Evolutionary conservation across 2,888 invertebrate species (phyloP).

Genomic region (Epinotia nisella): DNA sequence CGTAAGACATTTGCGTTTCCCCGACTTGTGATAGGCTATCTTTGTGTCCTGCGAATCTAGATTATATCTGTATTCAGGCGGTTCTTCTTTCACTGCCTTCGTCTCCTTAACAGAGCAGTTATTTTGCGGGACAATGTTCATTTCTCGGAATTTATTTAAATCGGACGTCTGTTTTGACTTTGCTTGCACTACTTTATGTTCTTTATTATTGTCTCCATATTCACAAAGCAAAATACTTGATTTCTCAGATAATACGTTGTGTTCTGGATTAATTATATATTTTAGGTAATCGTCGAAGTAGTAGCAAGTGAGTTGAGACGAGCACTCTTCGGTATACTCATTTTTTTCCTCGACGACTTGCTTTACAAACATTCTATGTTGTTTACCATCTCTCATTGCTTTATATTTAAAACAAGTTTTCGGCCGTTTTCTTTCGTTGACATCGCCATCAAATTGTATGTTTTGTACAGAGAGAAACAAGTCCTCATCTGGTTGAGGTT

Average conservation of each 20-base stretch:
- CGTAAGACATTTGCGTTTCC: conserved; percentile 76
- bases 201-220: conserved; percentile 55
- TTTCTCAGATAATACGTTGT: conserved; percentile 69
- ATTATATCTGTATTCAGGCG: too few relatives aligned
- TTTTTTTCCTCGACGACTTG: conserved; percentile 63
- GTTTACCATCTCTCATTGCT: conserved; percentile 57
- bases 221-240: conserved; percentile 64
- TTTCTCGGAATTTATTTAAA: conserved; percentile 54
- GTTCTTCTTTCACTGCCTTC: conserved; percentile 49
- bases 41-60: conserved; percentile 60
- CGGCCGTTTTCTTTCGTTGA: conserved; percentile 61
- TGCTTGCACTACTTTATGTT: conserved; percentile 65
- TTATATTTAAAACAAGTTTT: conserved; percentile 76
- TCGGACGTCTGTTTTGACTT: conserved; percentile 51
- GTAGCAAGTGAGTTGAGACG: conserved; percentile 68
- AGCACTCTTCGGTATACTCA: conserved; percentile 58
- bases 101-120: conserved; percentile 47
- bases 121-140: conserved; percentile 49
- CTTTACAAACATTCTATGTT: conserved; percentile 78
- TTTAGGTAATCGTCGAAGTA: conserved; percentile 75
- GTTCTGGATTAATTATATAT: conserved; percentile 67
- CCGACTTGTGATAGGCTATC: conserved; percentile 67
- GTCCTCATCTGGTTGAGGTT: conserved; percentile 57
- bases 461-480: conserved; percentile 75
- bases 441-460: conserved; percentile 70